phyloP scores from a whole-genome alignment of 2,888 invertebrate genomes.

The Eubasilissa splendida region DNA sequence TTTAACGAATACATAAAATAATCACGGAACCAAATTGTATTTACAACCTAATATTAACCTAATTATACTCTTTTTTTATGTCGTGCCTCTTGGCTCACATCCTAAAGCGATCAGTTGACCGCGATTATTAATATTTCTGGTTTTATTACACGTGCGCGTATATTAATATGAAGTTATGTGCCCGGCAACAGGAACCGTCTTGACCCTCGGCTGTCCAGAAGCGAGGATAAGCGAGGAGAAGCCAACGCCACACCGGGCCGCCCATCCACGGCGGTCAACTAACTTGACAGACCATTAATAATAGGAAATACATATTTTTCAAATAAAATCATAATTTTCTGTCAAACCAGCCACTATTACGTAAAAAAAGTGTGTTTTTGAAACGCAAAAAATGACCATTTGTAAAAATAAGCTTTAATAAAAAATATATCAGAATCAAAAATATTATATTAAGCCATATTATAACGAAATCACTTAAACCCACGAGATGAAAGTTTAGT shows the following conservation, averaged over 20 bases:
- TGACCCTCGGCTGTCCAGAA: not conserved
- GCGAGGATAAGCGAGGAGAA: not conserved
- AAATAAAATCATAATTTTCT: constrained; percentile 10
- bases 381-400: too few species aligned
- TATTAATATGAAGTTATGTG: constrained; percentile 5
- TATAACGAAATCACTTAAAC: too few species aligned
- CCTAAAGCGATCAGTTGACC: constrained; percentile 27
- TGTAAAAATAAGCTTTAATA: too few species aligned
- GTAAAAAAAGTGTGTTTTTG: not conserved
- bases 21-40: too few species aligned
- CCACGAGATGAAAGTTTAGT: too few species aligned
- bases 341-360: not conserved
- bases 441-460: too few species aligned
- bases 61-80: too few species aligned
- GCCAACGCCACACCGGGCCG: not conserved
- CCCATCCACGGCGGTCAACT: constrained; percentile 5
- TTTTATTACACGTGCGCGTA: constrained; percentile 2
- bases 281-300: constrained; percentile 30
- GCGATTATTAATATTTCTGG: constrained; percentile 17
- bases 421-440: too few species aligned
- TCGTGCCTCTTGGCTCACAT: constrained; percentile 10
- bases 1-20: too few species aligned
- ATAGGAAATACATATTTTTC: not conserved
- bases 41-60: too few species aligned
- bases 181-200: constrained; percentile 14